A percentile compares a stretch with the other conserved stretches of the same genome.
phyloP scores from a whole-genome alignment of 2,113 vertebrate genomes.

The Suricata suricatta region DNA sequence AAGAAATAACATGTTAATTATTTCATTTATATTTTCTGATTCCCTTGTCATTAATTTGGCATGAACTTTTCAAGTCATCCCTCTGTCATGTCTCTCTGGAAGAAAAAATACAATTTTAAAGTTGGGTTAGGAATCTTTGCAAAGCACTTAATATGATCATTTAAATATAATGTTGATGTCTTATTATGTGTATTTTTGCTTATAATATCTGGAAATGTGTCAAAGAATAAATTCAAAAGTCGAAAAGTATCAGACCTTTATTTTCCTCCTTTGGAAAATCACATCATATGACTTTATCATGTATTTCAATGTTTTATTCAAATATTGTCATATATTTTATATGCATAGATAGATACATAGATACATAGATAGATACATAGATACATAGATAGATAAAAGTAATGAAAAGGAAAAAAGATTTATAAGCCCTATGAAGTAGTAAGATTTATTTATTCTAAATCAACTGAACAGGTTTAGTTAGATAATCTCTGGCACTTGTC shows the following conservation, averaged over 20 bases:
- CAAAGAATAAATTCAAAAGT: neutral
- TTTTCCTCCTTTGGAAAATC: neutral
- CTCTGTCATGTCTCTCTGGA: neutral
- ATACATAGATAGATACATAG: neutral
- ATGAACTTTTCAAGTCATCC: constrained; percentile 35
- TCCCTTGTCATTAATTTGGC: constrained; percentile 31
- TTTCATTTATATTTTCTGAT: constrained; percentile 17
- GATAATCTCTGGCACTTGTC: neutral
- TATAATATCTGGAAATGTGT: constrained; percentile 32
- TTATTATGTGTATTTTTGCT: neutral
- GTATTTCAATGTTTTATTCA: neutral
- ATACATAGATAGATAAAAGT: neutral
- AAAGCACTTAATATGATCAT: neutral
- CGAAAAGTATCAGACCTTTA: neutral
- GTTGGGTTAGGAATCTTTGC: neutral
- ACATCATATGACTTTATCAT: neutral
- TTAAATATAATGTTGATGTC: constrained; percentile 26
- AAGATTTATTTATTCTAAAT: neutral
- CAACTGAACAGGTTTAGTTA: constrained; percentile 4
- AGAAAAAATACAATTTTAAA: constrained; percentile 19
- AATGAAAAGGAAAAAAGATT: neutral
- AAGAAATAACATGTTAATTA: neutral
- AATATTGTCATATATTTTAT: neutral
- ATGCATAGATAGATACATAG: neutral
- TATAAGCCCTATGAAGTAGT: neutral